Base-by-base conservation (phyloP, 2,113 vertebrate genomes). In the Erpornis zantholeuca region DNA sequence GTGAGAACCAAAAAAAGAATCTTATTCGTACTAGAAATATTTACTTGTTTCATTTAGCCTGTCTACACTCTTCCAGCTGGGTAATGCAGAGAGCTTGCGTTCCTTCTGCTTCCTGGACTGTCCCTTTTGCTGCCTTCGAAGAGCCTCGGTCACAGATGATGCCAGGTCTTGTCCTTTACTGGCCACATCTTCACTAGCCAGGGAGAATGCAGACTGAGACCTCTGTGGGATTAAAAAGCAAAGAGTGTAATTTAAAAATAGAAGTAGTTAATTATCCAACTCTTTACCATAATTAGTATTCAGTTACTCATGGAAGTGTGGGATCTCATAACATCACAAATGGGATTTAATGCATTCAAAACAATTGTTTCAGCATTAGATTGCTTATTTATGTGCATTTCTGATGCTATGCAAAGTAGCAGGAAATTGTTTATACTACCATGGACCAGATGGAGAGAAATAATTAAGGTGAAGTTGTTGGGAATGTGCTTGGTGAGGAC, bases 31-130 rank as follows among this genome's bases (percentile, higher is more conserved):
- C 82, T 85, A 92, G 72, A 90, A 91, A 71, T 77, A 93, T 93
- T 98, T 98, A 99, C 99, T 98, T 97, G 98, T 98, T 96, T 98
- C 98, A 64, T 99, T 98, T 97, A 99, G 97, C 36, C 98, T 97
- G 92, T 99, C 99, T 83, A 98, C 82, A 38, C 98, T 99, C 96
- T 98, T 99, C 99, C 99, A 99, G 97, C 95, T 98, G 69, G 98
- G 98, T 69, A 99, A 92, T 2, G 97, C 97, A 11, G 98, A 92
- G 23, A 91, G 96, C 47, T 98, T 98, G 69, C 45, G 92, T 66
- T 99, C 98, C 77, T 98, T 98, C 45, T 96, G 98, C 57, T 97
- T 98, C 80, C 97, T 98, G 45, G 97, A 44, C 23, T 95, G 98
- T 40, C 97, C 97, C 85, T 97, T 96, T 11, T 60, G 93, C 94